These are phyloP conservation scores for Gobius niger DNA, from an alignment of 2,113 vertebrate genomes.

Conservation along the genomic window DNA sequence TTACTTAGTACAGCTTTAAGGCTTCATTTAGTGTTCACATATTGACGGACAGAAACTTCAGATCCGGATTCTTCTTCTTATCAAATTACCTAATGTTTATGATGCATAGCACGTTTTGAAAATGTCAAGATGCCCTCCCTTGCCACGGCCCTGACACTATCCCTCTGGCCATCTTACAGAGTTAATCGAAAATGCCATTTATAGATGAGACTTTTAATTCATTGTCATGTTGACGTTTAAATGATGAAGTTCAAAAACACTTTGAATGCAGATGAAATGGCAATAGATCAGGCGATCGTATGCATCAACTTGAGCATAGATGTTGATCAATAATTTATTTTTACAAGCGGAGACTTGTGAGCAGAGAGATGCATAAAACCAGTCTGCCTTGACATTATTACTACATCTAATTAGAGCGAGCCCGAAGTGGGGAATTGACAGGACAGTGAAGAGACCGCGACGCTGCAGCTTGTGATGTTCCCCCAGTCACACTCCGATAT, in stretches of 20 bases:
- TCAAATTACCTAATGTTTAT: too few species aligned
- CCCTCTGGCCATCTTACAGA: background rate
- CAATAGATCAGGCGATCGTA: background rate
- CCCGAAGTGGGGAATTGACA: background rate
- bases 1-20: too few species aligned
- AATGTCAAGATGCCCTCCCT: background rate
- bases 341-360: background rate
- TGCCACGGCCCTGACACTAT: background rate
- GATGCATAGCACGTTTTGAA: too few species aligned
- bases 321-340: constrained; percentile 3
- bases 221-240: constrained; percentile 1
- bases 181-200: background rate
- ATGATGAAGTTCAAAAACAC: constrained; percentile 6
- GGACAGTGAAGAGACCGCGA: constrained; percentile 9
- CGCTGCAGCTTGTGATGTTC: background rate
- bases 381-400: constrained; percentile 13
- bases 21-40: too few species aligned
- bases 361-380: background rate
- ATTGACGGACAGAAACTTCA: too few species aligned
- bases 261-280: constrained; percentile 11
- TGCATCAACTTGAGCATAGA: constrained; percentile 3
- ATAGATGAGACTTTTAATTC: background rate
- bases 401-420: constrained; percentile 2
- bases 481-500: constrained; percentile 10
- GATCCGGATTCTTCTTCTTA: too few species aligned